Conservation (phyloP, 2,113 vertebrate species). For the Felis catus region F.catus_Fca126_mat1.0 CM031419.1:57892001-57892500, state of each 20-base stretch:
- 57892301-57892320: not conserved
- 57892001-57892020: not conserved
- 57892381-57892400: not conserved
- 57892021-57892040: not conserved
- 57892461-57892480: not conserved
- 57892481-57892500: not conserved
- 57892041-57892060: not conserved
- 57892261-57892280: not conserved
- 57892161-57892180: not conserved
- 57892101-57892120: not conserved
- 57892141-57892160: not conserved
- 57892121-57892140: not conserved
- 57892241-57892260: not conserved
- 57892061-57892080: not conserved
- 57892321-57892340: not conserved
- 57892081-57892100: not conserved
- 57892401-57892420: not conserved
- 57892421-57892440: not conserved
- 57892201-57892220: not conserved
- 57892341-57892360: not conserved
- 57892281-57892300: not conserved
- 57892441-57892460: not conserved
- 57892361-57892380: not conserved
- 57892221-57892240: not conserved
- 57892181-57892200: not conserved